phyloP scores from a whole-genome alignment of 2,797 vertebrate genomes.

The Serranus cabrilla region DNA sequence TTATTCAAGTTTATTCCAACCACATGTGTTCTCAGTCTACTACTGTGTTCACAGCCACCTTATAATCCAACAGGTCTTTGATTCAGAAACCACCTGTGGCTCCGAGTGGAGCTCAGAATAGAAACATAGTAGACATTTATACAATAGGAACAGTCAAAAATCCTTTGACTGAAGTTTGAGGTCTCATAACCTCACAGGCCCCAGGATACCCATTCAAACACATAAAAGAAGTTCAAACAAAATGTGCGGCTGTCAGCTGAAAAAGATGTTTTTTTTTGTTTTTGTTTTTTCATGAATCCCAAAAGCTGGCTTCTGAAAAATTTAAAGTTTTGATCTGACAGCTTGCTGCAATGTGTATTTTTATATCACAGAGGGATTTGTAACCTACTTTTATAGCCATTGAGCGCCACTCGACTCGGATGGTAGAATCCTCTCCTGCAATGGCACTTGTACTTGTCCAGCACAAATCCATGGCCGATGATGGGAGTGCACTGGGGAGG shows the following conservation, averaged over 20 bases:
- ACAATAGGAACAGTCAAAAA: conserved; percentile 29
- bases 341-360: conserved; percentile 42
- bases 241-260: conserved; percentile 41
- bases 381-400: conserved; percentile 96
- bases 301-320: conserved; percentile 39
- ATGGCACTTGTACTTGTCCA: conserved; percentile 97
- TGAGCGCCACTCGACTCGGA: conserved; percentile 91
- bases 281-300: conserved; percentile 24
- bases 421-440: conserved; percentile 97
- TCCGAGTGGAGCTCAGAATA: conserved; percentile 31
- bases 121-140: conserved; percentile 21
- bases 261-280: conserved; percentile 1
- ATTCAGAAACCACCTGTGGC: conserved; percentile 46
- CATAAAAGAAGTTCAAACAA: conserved; percentile 40
- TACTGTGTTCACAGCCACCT: neutral
- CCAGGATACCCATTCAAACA: conserved; percentile 41
- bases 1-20: conserved; percentile 6
- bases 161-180: conserved; percentile 31
- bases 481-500: conserved; percentile 92
- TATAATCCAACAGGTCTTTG: conserved; percentile 42
- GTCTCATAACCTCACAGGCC: conserved; percentile 41
- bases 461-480: conserved; percentile 94
- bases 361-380: conserved; percentile 52
- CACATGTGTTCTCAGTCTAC: neutral
- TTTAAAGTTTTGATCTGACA: conserved; percentile 60